These are phyloP conservation scores for Aulostomus chinensis DNA, from an alignment of 2,797 vertebrate genomes.

Conservation along the genomic window DNA sequence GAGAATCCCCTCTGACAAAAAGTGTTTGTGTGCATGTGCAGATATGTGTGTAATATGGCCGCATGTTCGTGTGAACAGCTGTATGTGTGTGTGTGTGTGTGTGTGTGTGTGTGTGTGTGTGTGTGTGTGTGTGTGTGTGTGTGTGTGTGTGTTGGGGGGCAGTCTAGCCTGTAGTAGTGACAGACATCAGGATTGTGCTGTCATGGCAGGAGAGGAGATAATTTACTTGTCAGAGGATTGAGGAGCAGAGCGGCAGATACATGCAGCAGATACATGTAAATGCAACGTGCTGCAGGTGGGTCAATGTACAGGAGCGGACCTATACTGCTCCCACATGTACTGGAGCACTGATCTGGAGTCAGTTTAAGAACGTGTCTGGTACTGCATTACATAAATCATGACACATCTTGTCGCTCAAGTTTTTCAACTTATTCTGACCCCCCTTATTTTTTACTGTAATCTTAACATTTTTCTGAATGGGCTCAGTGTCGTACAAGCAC, in stretches of 20 bases:
- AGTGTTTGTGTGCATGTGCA: constrained; percentile 32
- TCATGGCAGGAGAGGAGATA: constrained; percentile 69
- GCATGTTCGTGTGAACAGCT: constrained; percentile 10
- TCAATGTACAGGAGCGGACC: constrained; percentile 52
- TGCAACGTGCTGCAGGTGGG: constrained; percentile 43
- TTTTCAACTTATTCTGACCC: background rate
- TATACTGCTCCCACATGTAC: constrained; percentile 34
- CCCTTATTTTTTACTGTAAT: too few species aligned
- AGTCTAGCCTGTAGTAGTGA: constrained; percentile 52
- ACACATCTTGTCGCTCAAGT: constrained; percentile 10
- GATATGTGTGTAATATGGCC: background rate
- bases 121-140: constrained; percentile 1
- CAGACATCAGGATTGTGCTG: constrained; percentile 65
- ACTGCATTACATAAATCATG: constrained; percentile 9
- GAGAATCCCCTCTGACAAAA: constrained; percentile 58
- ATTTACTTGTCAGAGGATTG: constrained; percentile 70
- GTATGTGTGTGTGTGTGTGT: constrained; percentile 12
- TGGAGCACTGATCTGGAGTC: constrained; percentile 19
- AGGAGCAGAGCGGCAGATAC: constrained; percentile 62
- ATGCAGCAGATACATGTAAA: constrained; percentile 71
- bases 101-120: background rate
- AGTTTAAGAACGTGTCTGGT: constrained; percentile 4
- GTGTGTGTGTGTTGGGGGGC: constrained; percentile 50
- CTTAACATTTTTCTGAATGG: too few species aligned
- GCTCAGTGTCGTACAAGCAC: too few species aligned